phyloP scores from a whole-genome alignment of 2,797 vertebrate genomes.

The Neomorphus geoffroyi region DNA sequence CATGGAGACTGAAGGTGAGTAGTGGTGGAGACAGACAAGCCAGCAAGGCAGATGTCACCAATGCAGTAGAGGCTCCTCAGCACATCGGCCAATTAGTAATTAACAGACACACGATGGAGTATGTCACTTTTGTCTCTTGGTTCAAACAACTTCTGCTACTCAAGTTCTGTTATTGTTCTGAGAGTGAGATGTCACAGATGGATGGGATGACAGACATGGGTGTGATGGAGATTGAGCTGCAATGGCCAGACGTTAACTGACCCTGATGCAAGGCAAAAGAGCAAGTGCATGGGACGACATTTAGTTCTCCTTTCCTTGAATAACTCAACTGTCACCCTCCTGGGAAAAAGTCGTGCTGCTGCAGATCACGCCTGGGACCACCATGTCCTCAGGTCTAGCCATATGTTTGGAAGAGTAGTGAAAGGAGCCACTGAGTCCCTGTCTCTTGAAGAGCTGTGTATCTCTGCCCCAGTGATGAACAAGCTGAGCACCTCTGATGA shows the following conservation, averaged over 20 bases:
- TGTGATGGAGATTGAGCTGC: neutral
- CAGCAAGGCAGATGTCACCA: neutral
- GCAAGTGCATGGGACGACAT: neutral
- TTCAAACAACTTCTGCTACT: neutral
- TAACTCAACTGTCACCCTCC: neutral
- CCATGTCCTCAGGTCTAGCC: neutral
- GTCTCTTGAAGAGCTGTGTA: neutral
- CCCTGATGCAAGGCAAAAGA: neutral
- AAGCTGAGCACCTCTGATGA: neutral
- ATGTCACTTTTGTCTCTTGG: no score
- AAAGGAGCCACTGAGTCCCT: neutral
- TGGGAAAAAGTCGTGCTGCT: neutral
- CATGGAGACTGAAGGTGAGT: neutral
- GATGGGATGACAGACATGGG: neutral
- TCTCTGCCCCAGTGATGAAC: neutral
- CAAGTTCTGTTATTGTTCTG: neutral
- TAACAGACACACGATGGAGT: fast-evolving
- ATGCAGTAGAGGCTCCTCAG: neutral
- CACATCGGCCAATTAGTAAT: fast-evolving
- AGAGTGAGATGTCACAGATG: neutral
- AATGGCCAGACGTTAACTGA: no score
- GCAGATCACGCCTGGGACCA: fast-evolving
- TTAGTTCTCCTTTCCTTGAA: neutral
- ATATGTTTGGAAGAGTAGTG: neutral
- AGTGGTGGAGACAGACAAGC: neutral